A percentile compares a stretch with the other conserved stretches of the same genome.
phyloP scores from a whole-genome alignment of 2,888 invertebrate species.

The Auanema sp. region DNA sequence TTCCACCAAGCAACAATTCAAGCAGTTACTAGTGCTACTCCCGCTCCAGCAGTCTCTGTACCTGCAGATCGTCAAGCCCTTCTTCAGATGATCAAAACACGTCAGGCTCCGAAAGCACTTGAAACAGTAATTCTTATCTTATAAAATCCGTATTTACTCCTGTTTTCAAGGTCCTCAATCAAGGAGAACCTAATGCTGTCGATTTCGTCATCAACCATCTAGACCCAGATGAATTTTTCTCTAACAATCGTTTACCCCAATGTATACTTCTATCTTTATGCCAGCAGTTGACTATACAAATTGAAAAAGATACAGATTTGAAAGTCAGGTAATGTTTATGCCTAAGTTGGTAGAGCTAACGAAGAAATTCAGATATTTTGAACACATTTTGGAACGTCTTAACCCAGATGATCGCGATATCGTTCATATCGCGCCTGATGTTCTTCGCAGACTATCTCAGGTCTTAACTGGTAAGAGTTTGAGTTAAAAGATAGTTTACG shows the following conservation, averaged over 20 bases:
- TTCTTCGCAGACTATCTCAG: conserved; percentile 24
- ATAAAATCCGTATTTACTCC: neutral
- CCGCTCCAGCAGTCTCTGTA: conserved; percentile 8
- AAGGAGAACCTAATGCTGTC: conserved; percentile 83
- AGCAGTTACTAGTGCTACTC: conserved; percentile 34
- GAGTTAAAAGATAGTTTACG: neutral
- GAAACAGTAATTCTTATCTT: conserved; percentile 60
- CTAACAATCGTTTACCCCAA: conserved; percentile 73
- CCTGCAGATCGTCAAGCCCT: conserved; percentile 21
- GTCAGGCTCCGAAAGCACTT: conserved; percentile 64
- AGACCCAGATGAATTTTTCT: conserved; percentile 75
- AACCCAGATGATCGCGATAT: conserved; percentile 30
- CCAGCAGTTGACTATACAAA: conserved; percentile 73
- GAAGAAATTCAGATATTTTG: conserved; percentile 37
- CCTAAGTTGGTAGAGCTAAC: too few species aligned
- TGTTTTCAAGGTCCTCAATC: conserved; percentile 76
- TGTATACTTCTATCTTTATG: conserved; percentile 88
- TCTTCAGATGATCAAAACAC: conserved; percentile 54
- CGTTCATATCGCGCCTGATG: conserved; percentile 24
- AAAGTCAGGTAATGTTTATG: conserved; percentile 38
- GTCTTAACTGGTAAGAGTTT: conserved; percentile 28
- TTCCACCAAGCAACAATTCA: conserved; percentile 63
- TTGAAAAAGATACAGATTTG: conserved; percentile 50
- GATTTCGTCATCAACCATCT: conserved; percentile 84
- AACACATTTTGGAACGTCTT: conserved; percentile 33